These are phyloP conservation scores for Nomada fabriciana DNA, from an alignment of 2,888 invertebrate genomes.

Conservation along the genomic window DNA sequence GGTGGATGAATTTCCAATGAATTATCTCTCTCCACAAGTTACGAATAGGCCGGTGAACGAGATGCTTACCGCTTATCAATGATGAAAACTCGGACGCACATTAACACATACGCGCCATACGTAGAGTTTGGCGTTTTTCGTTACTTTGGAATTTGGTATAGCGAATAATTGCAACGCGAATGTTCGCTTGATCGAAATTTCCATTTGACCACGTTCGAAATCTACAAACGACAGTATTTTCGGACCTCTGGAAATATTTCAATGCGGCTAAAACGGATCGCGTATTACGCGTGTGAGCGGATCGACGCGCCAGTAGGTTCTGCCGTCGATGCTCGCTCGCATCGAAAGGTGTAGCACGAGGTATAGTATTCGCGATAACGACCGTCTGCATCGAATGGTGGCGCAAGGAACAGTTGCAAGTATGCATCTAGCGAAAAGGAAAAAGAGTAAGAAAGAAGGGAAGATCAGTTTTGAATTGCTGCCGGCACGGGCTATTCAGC, in stretches of 20 bases:
- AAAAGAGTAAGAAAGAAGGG: neutral
- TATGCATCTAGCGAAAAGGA: slow-evolving; percentile 29
- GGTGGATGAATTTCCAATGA: no score
- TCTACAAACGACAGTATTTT: slow-evolving; percentile 22
- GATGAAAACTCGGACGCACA: no score
- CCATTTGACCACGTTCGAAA: slow-evolving; percentile 5
- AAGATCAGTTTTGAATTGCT: no score
- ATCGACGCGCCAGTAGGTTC: slow-evolving; percentile 62
- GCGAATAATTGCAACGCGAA: neutral
- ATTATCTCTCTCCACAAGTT: no score
- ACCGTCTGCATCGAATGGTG: slow-evolving; percentile 62
- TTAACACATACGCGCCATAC: no score
- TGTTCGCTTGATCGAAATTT: slow-evolving; percentile 24
- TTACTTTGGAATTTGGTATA: neutral
- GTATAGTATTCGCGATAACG: slow-evolving; percentile 66
- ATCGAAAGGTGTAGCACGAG: neutral
- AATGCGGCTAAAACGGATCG: neutral
- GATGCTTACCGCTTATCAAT: no score
- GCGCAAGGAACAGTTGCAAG: slow-evolving; percentile 71
- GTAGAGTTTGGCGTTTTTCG: neutral
- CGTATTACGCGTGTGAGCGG: slow-evolving; percentile 44
- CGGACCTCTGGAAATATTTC: no score
- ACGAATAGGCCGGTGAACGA: no score
- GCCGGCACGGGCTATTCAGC: neutral
- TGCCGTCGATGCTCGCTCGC: no score